Evolutionary conservation across 2,888 invertebrate species (phyloP).

Genomic region (Eilema depressum): DNA sequence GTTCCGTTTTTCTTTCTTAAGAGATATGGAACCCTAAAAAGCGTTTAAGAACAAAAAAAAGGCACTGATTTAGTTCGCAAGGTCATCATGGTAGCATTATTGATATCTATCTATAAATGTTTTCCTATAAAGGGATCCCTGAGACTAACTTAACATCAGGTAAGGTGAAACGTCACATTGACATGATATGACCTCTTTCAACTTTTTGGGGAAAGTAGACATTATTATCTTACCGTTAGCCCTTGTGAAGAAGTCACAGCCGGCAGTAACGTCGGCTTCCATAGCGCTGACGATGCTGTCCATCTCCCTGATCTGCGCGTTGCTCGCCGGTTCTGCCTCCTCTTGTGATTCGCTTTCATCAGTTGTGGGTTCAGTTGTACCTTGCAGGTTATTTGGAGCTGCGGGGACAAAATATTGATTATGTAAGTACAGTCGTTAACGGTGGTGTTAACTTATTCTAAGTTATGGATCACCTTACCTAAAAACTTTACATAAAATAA

Average conservation of each 20-base stretch:
- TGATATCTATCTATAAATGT: no score
- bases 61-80: no score
- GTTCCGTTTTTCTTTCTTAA: no score
- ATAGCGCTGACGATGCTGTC: conserved; percentile 87
- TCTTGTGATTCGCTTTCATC: conserved; percentile 68
- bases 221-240: conserved; percentile 58
- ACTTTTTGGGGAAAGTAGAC: neutral
- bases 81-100: no score
- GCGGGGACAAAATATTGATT: neutral
- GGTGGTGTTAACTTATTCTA: no score
- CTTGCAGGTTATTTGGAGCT: conserved; percentile 55
- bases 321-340: conserved; percentile 70
- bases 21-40: no score
- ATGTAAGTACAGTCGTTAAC: no score
- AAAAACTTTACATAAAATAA: no score
- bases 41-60: no score
- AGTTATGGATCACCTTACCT: no score
- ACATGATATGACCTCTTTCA: neutral
- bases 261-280: conserved; percentile 85
- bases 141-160: neutral
- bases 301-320: conserved; percentile 80
- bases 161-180: neutral
- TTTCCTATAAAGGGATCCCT: no score
- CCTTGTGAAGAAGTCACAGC: conserved; percentile 69
- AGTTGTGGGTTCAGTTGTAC: conserved; percentile 63